Percentiles rank a stretch among this genome's conserved stretches.
These are phyloP conservation scores for Ceryle rudis DNA, from an alignment of 2,797 vertebrate species.

Conservation along the genomic window DNA sequence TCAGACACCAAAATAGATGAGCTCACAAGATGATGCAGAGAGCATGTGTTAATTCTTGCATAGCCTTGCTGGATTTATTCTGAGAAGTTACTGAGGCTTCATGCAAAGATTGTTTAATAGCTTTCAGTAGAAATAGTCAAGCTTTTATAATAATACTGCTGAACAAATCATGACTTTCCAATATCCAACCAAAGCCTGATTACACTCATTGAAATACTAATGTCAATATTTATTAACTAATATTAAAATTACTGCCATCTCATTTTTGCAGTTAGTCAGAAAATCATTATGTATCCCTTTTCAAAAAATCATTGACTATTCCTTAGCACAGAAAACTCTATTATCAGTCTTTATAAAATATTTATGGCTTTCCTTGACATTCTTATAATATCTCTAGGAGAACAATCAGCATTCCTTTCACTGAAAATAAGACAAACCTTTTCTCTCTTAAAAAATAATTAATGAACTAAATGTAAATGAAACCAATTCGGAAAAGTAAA, in stretches of 20 bases:
- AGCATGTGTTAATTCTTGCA: background rate
- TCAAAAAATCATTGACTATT: constrained; percentile 49
- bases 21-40: background rate
- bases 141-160: constrained; percentile 19
- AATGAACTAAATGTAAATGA: background rate
- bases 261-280: constrained; percentile 53
- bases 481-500: background rate
- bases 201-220: constrained; percentile 52
- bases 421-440: constrained; percentile 47
- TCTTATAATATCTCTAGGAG: constrained; percentile 50
- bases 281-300: constrained; percentile 50
- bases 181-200: background rate
- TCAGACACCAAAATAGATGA: background rate
- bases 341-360: constrained; percentile 66
- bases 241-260: constrained; percentile 25
- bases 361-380: constrained; percentile 52
- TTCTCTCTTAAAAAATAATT: constrained; percentile 25
- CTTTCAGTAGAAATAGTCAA: background rate
- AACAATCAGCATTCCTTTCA: constrained; percentile 41
- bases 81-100: background rate
- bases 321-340: constrained; percentile 53
- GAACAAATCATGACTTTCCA: constrained; percentile 24
- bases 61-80: background rate
- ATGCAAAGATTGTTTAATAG: constrained; percentile 7
- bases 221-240: constrained; percentile 64